Percentiles rank a stretch among this genome's conserved stretches.
phyloP scores from a whole-genome alignment of 2,113 vertebrate genomes.

The Channa argus region DNA sequence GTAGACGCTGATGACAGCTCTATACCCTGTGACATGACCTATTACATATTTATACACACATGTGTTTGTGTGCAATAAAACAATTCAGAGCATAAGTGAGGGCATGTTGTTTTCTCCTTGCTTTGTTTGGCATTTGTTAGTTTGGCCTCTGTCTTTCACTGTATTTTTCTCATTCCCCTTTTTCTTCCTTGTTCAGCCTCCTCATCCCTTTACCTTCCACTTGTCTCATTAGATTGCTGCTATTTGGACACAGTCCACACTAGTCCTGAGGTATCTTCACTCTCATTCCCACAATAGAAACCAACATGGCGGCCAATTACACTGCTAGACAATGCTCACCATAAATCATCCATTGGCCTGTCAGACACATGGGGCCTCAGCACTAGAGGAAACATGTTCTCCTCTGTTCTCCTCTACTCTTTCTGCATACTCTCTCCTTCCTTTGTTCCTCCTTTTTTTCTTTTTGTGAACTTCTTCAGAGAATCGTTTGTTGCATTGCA shows the following conservation, averaged over 20 bases:
- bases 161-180: not conserved
- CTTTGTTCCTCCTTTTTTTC: slow-evolving; percentile 53
- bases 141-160: not conserved
- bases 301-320: slow-evolving; percentile 81
- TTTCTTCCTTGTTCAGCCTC: not conserved
- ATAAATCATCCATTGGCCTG: slow-evolving; percentile 80
- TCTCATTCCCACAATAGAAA: slow-evolving; percentile 53
- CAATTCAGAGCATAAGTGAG: not conserved
- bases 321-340: slow-evolving; percentile 65
- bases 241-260: slow-evolving; percentile 40
- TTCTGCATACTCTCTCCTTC: slow-evolving; percentile 17
- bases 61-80: not conserved
- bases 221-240: slow-evolving; percentile 26
- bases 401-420: slow-evolving; percentile 17
- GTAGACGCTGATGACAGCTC: not conserved
- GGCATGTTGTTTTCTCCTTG: not conserved
- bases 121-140: too few relatives aligned
- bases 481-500: slow-evolving; percentile 33
- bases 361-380: slow-evolving; percentile 72
- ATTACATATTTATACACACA: not conserved
- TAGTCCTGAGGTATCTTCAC: slow-evolving; percentile 41
- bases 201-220: slow-evolving; percentile 16
- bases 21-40: not conserved
- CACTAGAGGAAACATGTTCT: slow-evolving; percentile 52
- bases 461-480: slow-evolving; percentile 43